Evolutionary conservation across 2,113 vertebrate species (phyloP), one percentile per base, ranked within the genome.

Genomic region (Cephalopterus ornatus): DNA sequence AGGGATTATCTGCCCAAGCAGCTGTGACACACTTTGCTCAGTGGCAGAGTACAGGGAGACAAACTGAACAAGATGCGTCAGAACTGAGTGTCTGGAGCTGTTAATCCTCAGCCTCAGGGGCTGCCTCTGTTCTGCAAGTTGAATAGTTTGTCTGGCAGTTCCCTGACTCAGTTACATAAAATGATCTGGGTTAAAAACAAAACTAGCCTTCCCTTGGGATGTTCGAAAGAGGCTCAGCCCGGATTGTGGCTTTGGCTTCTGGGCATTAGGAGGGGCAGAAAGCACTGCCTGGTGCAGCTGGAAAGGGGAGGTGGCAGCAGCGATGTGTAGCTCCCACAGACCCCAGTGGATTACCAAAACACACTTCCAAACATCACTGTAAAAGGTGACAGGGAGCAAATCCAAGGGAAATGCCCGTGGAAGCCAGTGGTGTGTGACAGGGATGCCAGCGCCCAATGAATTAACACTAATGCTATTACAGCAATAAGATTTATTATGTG

Each of bases 381-480:
- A 8, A 17, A 39, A 44, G 20, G 55, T 32, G 52, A 6, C 30
- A 42, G 32, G 33, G 50, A 73, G 42, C 46, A 71, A 55, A 95
- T 8, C 39, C 75, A 18, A 55, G 44, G 76, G 70, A 56, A 70
- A 39, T 2, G 6, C n/a, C 61, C 1, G 0, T 56, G 52, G 84
- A 14, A 65, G 77, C 37, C 27, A 61, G 21, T 37, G 9, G 18
- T 28, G 65, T 30, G 70, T 58, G 73, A 49, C 63, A 52, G 89
- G 39, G 70, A 56, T 46, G 13, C 8, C 49, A 39, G 76, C 5
- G 65, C 80, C 56, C 42, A 2, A 44, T 53, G 84, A 87, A 91
- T 85, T 68, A 91, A 76, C 78, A 12, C n/a, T 96, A 93, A 97
- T 90, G 85, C 90, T 92, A 92, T 95, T 95, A 94, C 1, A 76